These are phyloP conservation scores for Cyprinus carpio DNA, from an alignment of 2,113 vertebrate species.

Conservation along the genomic window DNA sequence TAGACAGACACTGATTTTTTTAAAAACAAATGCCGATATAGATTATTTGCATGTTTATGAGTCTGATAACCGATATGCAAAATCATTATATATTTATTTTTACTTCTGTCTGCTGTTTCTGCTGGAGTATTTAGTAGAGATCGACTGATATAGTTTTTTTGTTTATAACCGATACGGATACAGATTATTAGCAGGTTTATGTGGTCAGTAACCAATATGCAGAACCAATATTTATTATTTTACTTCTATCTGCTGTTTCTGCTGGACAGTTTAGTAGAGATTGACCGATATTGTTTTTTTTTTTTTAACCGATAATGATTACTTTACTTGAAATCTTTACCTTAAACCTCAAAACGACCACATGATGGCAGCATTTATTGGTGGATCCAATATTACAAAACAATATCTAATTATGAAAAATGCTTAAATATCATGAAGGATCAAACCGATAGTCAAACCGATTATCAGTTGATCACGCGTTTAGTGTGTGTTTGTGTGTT, in stretches of 20 bases:
- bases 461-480: neutral
- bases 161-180: no score
- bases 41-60: neutral
- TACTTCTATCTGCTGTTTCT: no score
- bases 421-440: neutral
- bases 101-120: no score
- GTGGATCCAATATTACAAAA: neutral
- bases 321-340: neutral
- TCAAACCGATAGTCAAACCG: neutral
- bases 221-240: no score
- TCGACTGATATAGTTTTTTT: neutral
- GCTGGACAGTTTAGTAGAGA: no score
- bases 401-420: neutral
- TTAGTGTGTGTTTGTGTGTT: constrained; percentile 29
- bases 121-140: no score
- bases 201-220: no score
- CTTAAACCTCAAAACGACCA: neutral
- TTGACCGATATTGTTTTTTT: no score
- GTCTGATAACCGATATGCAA: neutral
- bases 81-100: no score
- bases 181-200: no score
- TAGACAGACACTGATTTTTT: no score
- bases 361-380: neutral
- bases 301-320: neutral
- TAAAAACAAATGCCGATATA: neutral